Evolutionary conservation across 2,888 invertebrate genomes (phyloP).

Genomic region (Neocrepidodera transversa): DNA sequence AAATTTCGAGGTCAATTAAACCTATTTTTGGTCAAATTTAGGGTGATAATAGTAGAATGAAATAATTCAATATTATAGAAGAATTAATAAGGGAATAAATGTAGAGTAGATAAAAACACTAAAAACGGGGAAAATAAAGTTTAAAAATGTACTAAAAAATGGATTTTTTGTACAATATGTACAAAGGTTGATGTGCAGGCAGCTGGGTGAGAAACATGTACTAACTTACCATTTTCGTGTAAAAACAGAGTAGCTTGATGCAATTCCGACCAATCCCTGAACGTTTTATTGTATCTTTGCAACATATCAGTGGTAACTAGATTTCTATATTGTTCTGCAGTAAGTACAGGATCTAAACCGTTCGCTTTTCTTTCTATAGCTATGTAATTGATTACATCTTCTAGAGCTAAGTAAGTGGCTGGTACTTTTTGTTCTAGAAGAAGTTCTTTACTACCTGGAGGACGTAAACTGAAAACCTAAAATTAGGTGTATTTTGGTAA

Average conservation of each 20-base stretch:
- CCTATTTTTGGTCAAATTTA: too few relatives aligned
- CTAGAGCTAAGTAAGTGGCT: constrained; percentile 91
- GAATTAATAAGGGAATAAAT: too few relatives aligned
- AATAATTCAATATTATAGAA: too few relatives aligned
- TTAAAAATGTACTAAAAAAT: too few relatives aligned
- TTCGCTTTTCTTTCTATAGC: constrained; percentile 76
- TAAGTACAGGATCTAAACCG: constrained; percentile 81
- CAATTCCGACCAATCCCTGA: constrained; percentile 88
- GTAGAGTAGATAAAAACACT: too few relatives aligned
- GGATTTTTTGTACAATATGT: too few relatives aligned
- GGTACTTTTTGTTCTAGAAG: constrained; percentile 94
- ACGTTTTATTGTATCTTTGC: constrained; percentile 73
- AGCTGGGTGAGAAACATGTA: too few relatives aligned
- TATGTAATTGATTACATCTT: constrained; percentile 87
- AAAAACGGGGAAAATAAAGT: too few relatives aligned
- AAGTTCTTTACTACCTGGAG: constrained; percentile 89
- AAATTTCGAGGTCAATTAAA: too few relatives aligned
- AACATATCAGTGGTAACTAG: constrained; percentile 71
- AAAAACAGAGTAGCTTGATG: constrained; percentile 96
- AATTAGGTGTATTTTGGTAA: too few relatives aligned
- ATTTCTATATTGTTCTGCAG: constrained; percentile 77
- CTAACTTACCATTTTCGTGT: constrained; percentile 86
- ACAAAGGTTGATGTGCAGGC: too few relatives aligned
- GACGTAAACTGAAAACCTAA: constrained; percentile 81
- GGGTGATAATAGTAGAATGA: too few relatives aligned